phyloP scores from a whole-genome alignment of 2,888 invertebrate species.

The Drosophila kambysellisi region DNA sequence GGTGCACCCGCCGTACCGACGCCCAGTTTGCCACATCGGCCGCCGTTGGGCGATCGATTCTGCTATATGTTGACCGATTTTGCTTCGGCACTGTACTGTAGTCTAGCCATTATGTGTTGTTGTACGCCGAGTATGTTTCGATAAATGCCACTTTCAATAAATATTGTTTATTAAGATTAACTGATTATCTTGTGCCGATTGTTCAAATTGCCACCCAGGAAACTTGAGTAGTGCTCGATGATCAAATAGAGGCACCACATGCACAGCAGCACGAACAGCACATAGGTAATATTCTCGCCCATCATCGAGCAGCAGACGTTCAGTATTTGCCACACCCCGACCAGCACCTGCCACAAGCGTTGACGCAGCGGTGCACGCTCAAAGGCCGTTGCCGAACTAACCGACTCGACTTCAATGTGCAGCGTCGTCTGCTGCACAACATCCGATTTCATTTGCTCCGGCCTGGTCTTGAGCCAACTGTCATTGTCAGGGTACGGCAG shows the following conservation, averaged over 20 bases:
- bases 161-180: slow-evolving; percentile 3
- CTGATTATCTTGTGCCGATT: not conserved
- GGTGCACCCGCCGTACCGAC: slow-evolving; percentile 47
- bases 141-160: slow-evolving; percentile 33
- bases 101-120: slow-evolving; percentile 73
- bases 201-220: slow-evolving; percentile 30
- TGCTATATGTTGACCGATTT: slow-evolving; percentile 74
- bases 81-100: slow-evolving; percentile 70
- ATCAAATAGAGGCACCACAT: slow-evolving; percentile 67
- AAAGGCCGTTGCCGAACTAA: slow-evolving; percentile 57
- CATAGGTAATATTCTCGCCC: slow-evolving; percentile 66
- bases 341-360: slow-evolving; percentile 64
- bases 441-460: not conserved
- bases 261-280: slow-evolving; percentile 62
- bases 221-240: slow-evolving; percentile 54
- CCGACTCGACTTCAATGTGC: slow-evolving; percentile 72
- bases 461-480: not conserved
- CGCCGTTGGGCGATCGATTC: slow-evolving; percentile 66
- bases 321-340: slow-evolving; percentile 54
- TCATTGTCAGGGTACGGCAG: not conserved
- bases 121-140: slow-evolving; percentile 72
- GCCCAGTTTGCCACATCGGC: slow-evolving; percentile 35
- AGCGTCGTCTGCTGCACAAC: slow-evolving; percentile 65
- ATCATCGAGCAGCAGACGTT: slow-evolving; percentile 61
- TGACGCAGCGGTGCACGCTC: slow-evolving; percentile 57